These are phyloP conservation scores for Nasonovia ribisnigri DNA, from an alignment of 2,888 invertebrate genomes.

Conservation along the genomic window DNA sequence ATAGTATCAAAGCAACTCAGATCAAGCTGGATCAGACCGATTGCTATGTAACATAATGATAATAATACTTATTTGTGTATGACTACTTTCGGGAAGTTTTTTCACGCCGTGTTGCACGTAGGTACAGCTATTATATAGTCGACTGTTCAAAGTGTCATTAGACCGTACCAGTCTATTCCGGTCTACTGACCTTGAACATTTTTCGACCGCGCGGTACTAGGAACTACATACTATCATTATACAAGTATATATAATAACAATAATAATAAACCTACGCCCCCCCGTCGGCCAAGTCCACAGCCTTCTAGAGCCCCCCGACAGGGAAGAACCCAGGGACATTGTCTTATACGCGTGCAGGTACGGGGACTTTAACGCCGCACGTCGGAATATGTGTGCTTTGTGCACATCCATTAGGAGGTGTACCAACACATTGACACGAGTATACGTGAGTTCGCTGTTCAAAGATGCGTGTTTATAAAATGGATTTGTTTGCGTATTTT, in stretches of 20 bases:
- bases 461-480: background rate
- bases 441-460: background rate
- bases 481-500: background rate
- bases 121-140: background rate
- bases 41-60: background rate
- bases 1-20: background rate
- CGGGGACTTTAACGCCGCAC: background rate
- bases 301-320: slow-evolving; percentile 37
- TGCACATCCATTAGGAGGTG: background rate
- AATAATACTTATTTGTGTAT: background rate
- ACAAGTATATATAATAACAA: background rate
- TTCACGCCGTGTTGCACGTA: background rate
- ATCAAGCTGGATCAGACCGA: background rate
- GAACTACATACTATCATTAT: slow-evolving; percentile 17
- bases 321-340: background rate
- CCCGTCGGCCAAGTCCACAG: slow-evolving; percentile 14
- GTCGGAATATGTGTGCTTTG: background rate
- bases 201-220: background rate
- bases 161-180: slow-evolving; percentile 50
- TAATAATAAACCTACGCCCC: background rate
- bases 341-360: background rate
- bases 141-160: slow-evolving; percentile 29
- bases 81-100: slow-evolving; percentile 29
- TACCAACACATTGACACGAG: background rate
- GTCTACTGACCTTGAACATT: slow-evolving; percentile 33